Evolutionary conservation across 2,888 invertebrate genomes (phyloP), one percentile per base, ranked within the genome.

Genomic region (Eristalis pertinax): DNA sequence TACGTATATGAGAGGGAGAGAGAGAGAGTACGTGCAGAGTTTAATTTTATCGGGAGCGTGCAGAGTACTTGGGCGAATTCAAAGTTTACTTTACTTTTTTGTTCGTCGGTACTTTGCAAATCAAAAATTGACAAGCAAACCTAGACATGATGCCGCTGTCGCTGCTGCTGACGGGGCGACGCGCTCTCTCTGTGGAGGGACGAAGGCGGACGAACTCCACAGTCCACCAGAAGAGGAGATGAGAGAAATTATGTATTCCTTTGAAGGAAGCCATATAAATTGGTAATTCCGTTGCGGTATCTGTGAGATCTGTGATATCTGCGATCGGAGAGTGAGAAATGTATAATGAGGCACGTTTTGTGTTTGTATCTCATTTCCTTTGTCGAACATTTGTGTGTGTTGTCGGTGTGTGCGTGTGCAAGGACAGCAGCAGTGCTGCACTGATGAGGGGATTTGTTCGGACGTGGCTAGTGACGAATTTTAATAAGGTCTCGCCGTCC

Each of bases 31-130:
- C 77, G 82, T 83, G 72, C 70, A 72, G 64, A 76, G 83, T 83
- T 77, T 77, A 77, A 68, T 77, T 83, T 77, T 69, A 83, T 73
- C 63, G 83, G 73, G 68, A 78, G 83, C 63, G 83, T 73, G 77
- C 73, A 68, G 62, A 74, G 73, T 32, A 73, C 73, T 73, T 63
- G 68, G 72, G 43, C 43, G 75, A 81, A 81, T 26, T 63, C 69
- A 24, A 8, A 41, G 41, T 69, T 75, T 38, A 41, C 58, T 75
- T 69, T 35, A 41, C 19, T 62, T 43, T 63, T 56, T 22, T 19
- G 26, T 29, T 41, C 32, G 35, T 69, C 68, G 62, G 50, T 50
- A 32, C 63, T 19, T 81, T 74, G 74, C 50, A 68, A 80, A 80
- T 74, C 68, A 68, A 63, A 80, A 80, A 80, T 68, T 80, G 80